Base-by-base conservation (phyloP, 2,113 vertebrate species). In the Arothron firmamentum region DNA sequence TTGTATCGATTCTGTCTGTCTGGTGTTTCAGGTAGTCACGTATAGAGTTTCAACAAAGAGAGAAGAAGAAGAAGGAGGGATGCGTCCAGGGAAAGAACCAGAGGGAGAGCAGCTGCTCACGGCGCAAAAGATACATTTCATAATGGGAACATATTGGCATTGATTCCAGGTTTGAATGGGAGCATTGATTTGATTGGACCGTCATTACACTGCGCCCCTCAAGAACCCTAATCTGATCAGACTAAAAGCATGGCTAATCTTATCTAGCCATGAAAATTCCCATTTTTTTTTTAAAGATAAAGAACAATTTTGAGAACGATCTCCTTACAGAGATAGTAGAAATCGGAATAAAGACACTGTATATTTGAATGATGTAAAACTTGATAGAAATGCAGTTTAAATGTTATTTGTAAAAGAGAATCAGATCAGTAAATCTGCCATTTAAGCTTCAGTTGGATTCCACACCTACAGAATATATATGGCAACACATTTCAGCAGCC, bases 191-290 rank as follows among this genome's bases (percentile, higher is more conserved):
- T 79, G 84, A 86, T 84, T 80, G 70, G 76, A 77, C 70, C 70
- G 64, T 63, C 77, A 76, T 86, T 82, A 79, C 65, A 69, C 49
- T 13, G 31, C 59, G 49, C 51, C 59, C 71, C 65, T 65, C 69
- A 70, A 79, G 68, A 70, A 65, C 51, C 8, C 56, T 89, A 83
- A 89, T 89, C 59, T 78, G 75, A 87, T 90, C 85, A 88, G 64
- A 68, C 82, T 85, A 82, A 89, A 85, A 88, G 80, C 85, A 77
- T 79, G 70, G 77, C 80, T 85, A 79, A 87, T 80, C 70, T 47
- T 65, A 62, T 80, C 62, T 38, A 67, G 61, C 48, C 38, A 16
- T 21, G 62, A 60, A 62, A 48, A 58, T 2, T 23, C 23, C 21
- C 15, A 9, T 47, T 47, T 46, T 52, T 60, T 34, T 19, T 20